These are phyloP conservation scores for Athalia cordata DNA, from an alignment of 2,888 invertebrate genomes.

Conservation along the genomic window DNA sequence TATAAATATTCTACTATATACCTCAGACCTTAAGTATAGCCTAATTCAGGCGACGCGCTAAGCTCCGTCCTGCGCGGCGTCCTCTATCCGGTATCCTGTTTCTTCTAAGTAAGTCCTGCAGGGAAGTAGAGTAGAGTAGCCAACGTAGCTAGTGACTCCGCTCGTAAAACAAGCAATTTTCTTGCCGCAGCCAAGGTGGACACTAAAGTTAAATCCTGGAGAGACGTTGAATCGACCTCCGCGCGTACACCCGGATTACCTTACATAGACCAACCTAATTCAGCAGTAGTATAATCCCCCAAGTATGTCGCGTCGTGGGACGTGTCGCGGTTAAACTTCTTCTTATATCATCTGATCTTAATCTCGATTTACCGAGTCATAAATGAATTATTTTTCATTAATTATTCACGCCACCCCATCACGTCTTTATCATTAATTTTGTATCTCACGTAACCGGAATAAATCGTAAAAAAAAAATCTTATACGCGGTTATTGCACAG, in stretches of 20 bases:
- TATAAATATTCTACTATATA: too few species aligned
- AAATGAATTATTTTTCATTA: not conserved
- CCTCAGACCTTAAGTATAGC: too few species aligned
- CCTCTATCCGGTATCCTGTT: not conserved
- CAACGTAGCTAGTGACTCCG: constrained; percentile 1
- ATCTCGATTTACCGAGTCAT: not conserved
- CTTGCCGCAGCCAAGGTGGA: constrained; percentile 44
- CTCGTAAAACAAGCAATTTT: constrained; percentile 53
- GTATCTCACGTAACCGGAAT: too few species aligned
- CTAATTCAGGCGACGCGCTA: too few species aligned
- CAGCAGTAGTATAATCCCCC: not conserved
- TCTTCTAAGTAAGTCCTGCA: constrained; percentile 1
- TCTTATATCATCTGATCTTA: not conserved
- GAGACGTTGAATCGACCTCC: constrained; percentile 2
- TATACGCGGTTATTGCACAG: too few species aligned
- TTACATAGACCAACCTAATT: constrained; percentile 17
- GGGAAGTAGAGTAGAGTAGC: not conserved
- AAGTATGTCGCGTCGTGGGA: not conserved
- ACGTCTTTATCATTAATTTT: too few species aligned
- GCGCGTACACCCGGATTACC: constrained; percentile 5
- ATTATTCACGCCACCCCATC: not conserved
- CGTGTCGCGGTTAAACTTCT: constrained; percentile 19
- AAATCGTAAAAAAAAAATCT: too few species aligned
- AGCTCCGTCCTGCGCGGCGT: not conserved
- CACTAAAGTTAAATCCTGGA: constrained; percentile 55